These are phyloP conservation scores for Augochlorella aurata DNA, from an alignment of 2,888 invertebrate species.

Conservation along the genomic window DNA sequence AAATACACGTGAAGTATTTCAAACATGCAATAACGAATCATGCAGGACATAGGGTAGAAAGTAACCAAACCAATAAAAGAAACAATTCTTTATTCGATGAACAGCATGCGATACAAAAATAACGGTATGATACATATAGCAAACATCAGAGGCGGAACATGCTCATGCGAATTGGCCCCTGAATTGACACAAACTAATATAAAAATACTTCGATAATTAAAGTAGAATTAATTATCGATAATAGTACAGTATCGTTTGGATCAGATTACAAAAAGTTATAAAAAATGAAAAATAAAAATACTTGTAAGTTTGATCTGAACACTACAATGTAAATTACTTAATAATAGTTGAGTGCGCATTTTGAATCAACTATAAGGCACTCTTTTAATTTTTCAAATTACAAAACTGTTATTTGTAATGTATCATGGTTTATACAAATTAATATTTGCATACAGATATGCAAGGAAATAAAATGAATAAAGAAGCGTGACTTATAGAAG, in stretches of 20 bases:
- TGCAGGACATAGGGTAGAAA: conserved; percentile 76
- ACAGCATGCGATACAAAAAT: conserved; percentile 78
- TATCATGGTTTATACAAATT: conserved; percentile 18
- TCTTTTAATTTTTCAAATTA: conserved; percentile 16
- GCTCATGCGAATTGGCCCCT: conserved; percentile 72
- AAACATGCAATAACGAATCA: conserved; percentile 70
- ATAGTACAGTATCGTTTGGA: conserved; percentile 17
- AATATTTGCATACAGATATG: conserved; percentile 24
- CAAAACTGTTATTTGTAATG: conserved; percentile 23
- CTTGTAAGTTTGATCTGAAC: conserved; percentile 24
- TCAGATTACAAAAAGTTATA: conserved; percentile 15
- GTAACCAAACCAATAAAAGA: conserved; percentile 78
- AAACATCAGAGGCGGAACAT: conserved; percentile 73
- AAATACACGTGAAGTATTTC: conserved; percentile 39
- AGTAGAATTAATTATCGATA: conserved; percentile 14
- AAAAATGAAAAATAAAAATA: conserved; percentile 18
- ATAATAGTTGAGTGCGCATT: conserved; percentile 38
- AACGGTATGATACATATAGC: conserved; percentile 63
- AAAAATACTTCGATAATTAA: conserved; percentile 36
- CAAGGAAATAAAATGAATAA: conserved; percentile 24
- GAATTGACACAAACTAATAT: conserved; percentile 40
- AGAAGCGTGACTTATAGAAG: conserved; percentile 46
- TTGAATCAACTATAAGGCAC: conserved; percentile 34
- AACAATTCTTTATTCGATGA: conserved; percentile 78
- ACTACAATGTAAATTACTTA: conserved; percentile 34